These are phyloP conservation scores for Blennius ocellaris DNA, from an alignment of 2,113 vertebrate species.

Conservation along the genomic window DNA sequence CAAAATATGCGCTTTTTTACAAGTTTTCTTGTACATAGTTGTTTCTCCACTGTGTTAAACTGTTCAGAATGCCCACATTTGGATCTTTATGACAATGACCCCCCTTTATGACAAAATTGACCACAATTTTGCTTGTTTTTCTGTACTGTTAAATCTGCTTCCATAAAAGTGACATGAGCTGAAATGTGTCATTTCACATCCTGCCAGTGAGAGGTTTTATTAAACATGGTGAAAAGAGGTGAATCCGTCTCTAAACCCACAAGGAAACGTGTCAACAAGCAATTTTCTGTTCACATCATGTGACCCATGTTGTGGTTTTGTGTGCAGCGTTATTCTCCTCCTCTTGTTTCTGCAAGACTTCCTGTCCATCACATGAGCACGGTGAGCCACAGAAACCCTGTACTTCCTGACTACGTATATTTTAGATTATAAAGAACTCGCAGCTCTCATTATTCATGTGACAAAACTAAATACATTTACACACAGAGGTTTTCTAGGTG, in stretches of 20 bases:
- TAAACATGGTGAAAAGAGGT: conserved; percentile 32
- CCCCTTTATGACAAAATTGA: too few relatives aligned
- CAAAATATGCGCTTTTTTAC: too few relatives aligned
- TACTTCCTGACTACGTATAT: conserved; percentile 59
- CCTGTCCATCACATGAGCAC: conserved; percentile 75
- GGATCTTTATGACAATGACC: neutral
- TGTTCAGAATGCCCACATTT: neutral
- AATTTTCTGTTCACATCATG: conserved; percentile 80
- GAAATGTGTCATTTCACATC: conserved; percentile 22
- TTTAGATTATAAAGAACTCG: conserved; percentile 9
- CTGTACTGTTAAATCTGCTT: neutral
- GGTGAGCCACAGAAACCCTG: conserved; percentile 36
- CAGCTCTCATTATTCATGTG: neutral
- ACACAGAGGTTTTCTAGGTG: neutral
- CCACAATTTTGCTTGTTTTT: neutral
- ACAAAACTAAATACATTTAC: neutral
- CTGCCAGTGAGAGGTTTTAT: neutral
- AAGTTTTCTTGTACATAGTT: conserved; percentile 9
- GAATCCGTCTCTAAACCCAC: conserved; percentile 41
- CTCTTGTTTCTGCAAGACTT: conserved; percentile 75
- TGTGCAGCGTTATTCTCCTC: conserved; percentile 65
- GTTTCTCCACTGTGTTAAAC: neutral
- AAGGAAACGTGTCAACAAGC: conserved; percentile 39
- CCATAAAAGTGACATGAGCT: conserved; percentile 3
- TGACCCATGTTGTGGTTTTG: conserved; percentile 80